phyloP scores from a whole-genome alignment of 2,888 invertebrate genomes.

The Chymomyza procnemis region DNA sequence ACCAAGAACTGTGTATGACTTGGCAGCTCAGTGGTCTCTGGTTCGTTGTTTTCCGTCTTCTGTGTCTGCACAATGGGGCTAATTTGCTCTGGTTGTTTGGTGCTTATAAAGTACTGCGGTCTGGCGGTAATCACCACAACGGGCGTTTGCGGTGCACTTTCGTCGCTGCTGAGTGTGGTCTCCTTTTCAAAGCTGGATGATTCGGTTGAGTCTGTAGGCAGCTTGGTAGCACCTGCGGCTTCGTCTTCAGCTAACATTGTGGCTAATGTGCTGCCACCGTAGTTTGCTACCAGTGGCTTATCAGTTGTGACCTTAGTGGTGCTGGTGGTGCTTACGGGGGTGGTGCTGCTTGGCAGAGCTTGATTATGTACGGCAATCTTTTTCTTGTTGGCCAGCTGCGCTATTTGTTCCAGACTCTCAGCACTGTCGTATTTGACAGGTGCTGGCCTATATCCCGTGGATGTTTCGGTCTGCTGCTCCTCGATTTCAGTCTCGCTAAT shows the following conservation, averaged over 20 bases:
- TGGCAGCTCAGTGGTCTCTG: constrained; percentile 52
- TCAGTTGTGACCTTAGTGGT: constrained; percentile 31
- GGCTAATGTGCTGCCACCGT: constrained; percentile 56
- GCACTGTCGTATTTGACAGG: constrained; percentile 55
- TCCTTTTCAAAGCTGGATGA: constrained; percentile 18
- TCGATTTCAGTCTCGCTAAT: constrained; percentile 43
- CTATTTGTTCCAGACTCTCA: constrained; percentile 42
- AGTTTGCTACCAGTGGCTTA: constrained; percentile 37
- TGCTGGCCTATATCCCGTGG: not conserved
- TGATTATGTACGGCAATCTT: constrained; percentile 27
- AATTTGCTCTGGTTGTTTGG: constrained; percentile 31
- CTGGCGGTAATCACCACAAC: constrained; percentile 58
- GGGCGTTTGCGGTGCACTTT: constrained; percentile 46
- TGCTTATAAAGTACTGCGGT: constrained; percentile 52
- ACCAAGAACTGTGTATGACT: constrained; percentile 45
- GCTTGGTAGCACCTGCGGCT: constrained; percentile 23
- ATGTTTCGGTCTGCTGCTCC: not conserved
- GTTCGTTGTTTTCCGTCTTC: constrained; percentile 27
- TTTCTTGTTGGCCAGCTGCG: constrained; percentile 48
- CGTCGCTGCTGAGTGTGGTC: constrained; percentile 41
- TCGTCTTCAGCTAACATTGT: constrained; percentile 56
- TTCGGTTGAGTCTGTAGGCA: constrained; percentile 39
- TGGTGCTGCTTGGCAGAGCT: not conserved
- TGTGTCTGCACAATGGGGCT: constrained; percentile 20
- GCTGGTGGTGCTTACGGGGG: not conserved